A percentile compares a stretch with the other conserved stretches of the same genome.
Evolutionary conservation across 2,888 invertebrate genomes (phyloP).

Genomic region (Eupithecia centaureata): DNA sequence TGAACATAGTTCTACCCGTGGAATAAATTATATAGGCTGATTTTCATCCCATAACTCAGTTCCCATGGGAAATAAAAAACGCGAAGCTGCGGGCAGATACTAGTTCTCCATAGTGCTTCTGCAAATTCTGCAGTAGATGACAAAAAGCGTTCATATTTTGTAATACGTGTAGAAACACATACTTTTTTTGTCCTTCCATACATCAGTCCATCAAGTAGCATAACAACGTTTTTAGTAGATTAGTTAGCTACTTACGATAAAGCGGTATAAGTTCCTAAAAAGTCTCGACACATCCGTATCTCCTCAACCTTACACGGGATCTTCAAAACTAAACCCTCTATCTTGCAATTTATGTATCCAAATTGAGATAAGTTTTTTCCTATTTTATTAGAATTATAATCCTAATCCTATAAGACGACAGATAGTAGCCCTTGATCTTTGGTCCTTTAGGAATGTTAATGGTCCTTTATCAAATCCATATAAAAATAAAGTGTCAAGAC

Average conservation of each 20-base stretch:
- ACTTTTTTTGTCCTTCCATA: neutral
- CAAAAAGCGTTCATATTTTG: too few relatives aligned
- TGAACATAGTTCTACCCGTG: too few relatives aligned
- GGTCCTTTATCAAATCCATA: constrained; percentile 68
- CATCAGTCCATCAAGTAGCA: neutral
- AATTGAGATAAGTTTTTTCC: neutral
- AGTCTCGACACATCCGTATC: constrained; percentile 2
- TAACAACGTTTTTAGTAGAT: neutral
- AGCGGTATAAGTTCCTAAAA: constrained; percentile 6
- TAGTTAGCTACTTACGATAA: neutral
- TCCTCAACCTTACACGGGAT: neutral
- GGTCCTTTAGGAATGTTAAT: constrained; percentile 67
- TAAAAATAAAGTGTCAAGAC: constrained; percentile 41
- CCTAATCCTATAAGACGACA: constrained; percentile 61
- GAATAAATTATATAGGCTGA: too few relatives aligned
- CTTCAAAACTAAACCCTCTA: neutral
- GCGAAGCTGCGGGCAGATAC: too few relatives aligned
- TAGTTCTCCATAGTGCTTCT: too few relatives aligned
- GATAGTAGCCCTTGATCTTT: constrained; percentile 42
- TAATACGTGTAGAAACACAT: too few relatives aligned
- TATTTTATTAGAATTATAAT: constrained; percentile 8
- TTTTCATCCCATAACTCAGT: too few relatives aligned
- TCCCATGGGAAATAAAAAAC: too few relatives aligned
- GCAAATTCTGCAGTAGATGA: too few relatives aligned
- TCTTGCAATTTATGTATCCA: neutral